phyloP scores from a whole-genome alignment of 2,113 vertebrate genomes.

The Romanogobio albipinnatus region DNA sequence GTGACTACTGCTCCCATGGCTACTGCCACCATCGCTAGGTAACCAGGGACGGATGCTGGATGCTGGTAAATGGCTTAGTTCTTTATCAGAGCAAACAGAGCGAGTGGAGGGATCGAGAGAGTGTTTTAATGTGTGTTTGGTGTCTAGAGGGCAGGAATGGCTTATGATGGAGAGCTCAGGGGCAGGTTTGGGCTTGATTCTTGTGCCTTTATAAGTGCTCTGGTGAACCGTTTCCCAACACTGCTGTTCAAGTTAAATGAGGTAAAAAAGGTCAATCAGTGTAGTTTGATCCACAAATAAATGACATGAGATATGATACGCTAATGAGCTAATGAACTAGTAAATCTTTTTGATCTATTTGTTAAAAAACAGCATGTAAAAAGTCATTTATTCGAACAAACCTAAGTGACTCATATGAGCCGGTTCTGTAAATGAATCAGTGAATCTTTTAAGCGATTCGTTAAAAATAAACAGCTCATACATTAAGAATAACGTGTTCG shows the following conservation, averaged over 20 bases:
- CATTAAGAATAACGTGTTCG: too few species aligned
- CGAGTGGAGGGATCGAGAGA: conserved; percentile 22
- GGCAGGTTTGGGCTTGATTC: conserved; percentile 29
- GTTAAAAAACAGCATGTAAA: too few species aligned
- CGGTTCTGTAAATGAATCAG: neutral
- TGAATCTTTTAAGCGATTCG: too few species aligned
- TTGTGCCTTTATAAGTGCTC: conserved; percentile 37
- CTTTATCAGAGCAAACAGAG: conserved; percentile 44
- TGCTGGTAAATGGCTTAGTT: conserved; percentile 46
- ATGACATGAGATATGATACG: too few species aligned
- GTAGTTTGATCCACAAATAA: neutral
- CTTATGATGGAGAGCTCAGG: conserved; percentile 9
- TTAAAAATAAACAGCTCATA: too few species aligned
- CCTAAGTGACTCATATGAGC: neutral
- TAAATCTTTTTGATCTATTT: too few species aligned
- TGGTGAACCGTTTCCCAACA: conserved; percentile 39
- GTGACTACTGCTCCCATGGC: conserved; percentile 40
- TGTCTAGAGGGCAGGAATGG: neutral
- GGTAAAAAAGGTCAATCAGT: neutral
- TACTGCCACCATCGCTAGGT: conserved; percentile 22
- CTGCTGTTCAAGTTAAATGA: neutral
- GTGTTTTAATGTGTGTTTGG: conserved; percentile 8
- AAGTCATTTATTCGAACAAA: too few species aligned
- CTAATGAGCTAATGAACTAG: too few species aligned
- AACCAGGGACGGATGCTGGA: conserved; percentile 33